Percentiles rank a stretch among this genome's conserved stretches.
These are phyloP conservation scores for Plectrocnemia conspersa DNA, from an alignment of 1,140 invertebrate genomes.

Conservation along the genomic window DNA sequence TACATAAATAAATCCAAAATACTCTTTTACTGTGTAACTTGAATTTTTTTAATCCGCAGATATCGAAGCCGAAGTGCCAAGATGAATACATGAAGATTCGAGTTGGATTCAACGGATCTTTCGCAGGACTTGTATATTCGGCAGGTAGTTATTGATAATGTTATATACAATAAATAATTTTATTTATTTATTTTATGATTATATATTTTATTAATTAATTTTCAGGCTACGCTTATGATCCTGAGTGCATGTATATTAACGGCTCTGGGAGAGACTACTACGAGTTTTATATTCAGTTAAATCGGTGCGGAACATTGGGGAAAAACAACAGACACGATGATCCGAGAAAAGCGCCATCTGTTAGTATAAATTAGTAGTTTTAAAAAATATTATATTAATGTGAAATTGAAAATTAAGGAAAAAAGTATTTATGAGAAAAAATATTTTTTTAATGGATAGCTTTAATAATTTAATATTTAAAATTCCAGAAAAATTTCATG, in stretches of 20 bases:
- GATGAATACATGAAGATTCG: conserved; percentile 94
- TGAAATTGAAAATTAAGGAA: conserved; percentile 1
- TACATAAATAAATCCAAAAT: no score
- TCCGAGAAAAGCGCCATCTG: conserved; percentile 77
- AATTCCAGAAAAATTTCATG: conserved; percentile 82
- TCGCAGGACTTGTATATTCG: conserved; percentile 82
- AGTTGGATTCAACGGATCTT: conserved; percentile 87
- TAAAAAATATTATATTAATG: conserved; percentile 1
- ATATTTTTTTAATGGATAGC: neutral
- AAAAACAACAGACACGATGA: conserved; percentile 83
- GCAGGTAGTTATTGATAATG: conserved; percentile 59
- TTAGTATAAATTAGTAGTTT: conserved; percentile 46
- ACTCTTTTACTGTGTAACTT: no score
- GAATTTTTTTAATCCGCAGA: no score
- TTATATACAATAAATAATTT: conserved; percentile 4
- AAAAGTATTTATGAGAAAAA: neutral
- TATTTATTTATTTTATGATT: conserved; percentile 8
- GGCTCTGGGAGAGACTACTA: conserved; percentile 86
- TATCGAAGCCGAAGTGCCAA: conserved; percentile 91
- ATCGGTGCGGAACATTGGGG: conserved; percentile 85
- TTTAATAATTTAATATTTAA: neutral
- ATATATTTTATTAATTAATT: conserved; percentile 28
- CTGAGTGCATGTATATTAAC: conserved; percentile 92
- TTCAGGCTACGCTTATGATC: conserved; percentile 86
- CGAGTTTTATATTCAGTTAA: conserved; percentile 89